Conservation (phyloP, 2,113 vertebrate species). For the Paracanthobrama guichenoti region DNA sequence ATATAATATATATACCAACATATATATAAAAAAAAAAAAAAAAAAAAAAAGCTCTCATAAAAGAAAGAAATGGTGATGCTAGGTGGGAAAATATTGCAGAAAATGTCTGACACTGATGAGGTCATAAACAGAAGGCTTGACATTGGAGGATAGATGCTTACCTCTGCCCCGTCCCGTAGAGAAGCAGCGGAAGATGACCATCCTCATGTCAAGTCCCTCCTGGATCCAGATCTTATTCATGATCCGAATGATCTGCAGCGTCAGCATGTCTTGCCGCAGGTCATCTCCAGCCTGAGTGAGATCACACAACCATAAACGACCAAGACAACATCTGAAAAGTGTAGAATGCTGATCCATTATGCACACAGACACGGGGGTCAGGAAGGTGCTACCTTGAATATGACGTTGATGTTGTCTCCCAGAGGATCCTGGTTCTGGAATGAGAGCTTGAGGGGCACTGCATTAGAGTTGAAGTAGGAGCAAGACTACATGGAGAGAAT, state of each 20-base stretch:
- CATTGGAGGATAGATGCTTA: constrained; percentile 56
- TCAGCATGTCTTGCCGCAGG: constrained; percentile 97
- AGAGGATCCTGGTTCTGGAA: constrained; percentile 89
- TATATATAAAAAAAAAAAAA: no score
- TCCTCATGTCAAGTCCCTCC: constrained; percentile 97
- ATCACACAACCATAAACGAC: background rate
- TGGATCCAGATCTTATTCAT: constrained; percentile 99
- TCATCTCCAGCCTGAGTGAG: constrained; percentile 87
- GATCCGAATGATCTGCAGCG: constrained; percentile 95
- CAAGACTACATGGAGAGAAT: constrained; percentile 76
- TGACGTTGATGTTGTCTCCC: constrained; percentile 90
- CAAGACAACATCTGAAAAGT: background rate
- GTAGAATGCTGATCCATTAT: background rate
- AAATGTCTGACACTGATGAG: background rate
- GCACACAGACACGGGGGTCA: background rate
- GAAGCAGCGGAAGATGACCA: constrained; percentile 97
- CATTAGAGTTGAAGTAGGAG: constrained; percentile 97
- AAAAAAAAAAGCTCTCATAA: no score
- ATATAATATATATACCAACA: no score
- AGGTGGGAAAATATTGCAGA: background rate
- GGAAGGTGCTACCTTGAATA: constrained; percentile 85
- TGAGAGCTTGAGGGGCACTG: constrained; percentile 91
- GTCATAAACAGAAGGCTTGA: no score
- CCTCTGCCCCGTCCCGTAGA: constrained; percentile 90
- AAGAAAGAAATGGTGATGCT: background rate